A percentile compares a stretch with the other conserved stretches of the same genome.
Evolutionary conservation across 2,888 invertebrate species (phyloP).

Genomic region (Piscicola geometra): DNA sequence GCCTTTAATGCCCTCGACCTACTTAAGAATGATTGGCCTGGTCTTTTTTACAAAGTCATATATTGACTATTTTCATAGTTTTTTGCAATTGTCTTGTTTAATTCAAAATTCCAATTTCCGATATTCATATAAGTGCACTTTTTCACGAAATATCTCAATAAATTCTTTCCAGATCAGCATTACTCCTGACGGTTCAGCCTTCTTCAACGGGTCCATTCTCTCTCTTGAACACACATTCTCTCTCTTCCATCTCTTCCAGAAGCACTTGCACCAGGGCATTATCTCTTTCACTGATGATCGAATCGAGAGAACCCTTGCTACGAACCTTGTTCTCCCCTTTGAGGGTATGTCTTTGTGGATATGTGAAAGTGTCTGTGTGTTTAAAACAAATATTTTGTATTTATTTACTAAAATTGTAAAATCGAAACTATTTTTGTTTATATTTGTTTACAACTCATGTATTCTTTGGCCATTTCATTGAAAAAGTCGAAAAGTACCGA

Average conservation of each 20-base stretch:
- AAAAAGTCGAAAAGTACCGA: neutral
- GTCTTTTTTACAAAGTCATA: conserved; percentile 42
- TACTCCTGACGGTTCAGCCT: conserved; percentile 27
- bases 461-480: neutral
- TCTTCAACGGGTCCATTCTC: conserved; percentile 25
- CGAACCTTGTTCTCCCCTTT: conserved; percentile 30
- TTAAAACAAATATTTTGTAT: neutral
- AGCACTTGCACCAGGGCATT: neutral
- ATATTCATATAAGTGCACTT: no score
- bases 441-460: neutral
- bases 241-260: conserved; percentile 25
- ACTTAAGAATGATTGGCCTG: conserved; percentile 42
- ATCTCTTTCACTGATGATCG: conserved; percentile 33
- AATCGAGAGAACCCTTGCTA: conserved; percentile 22
- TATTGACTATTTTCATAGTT: neutral
- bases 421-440: neutral
- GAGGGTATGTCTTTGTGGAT: conserved; percentile 3
- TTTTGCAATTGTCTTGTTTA: neutral
- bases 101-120: neutral
- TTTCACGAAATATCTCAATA: no score
- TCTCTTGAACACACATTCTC: conserved; percentile 26
- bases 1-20: conserved; percentile 38
- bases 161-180: conserved; percentile 28
- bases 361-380: neutral
- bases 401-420: neutral